A percentile compares a stretch with the other conserved stretches of the same genome.
phyloP scores from a whole-genome alignment of 2,113 vertebrate species.

The Illadopsis cleaveri region DNA sequence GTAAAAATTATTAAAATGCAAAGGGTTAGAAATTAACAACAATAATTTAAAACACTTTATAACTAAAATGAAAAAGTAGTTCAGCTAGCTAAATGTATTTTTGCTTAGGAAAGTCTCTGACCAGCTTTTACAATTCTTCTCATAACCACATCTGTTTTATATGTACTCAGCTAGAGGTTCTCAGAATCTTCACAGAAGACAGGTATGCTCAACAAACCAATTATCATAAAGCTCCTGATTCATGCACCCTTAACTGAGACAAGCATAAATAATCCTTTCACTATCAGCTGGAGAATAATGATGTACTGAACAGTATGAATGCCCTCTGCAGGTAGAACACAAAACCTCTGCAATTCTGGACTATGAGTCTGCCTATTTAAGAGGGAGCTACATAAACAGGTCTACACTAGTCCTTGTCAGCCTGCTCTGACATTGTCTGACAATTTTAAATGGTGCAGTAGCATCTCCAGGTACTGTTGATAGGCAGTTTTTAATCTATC shows the following conservation, averaged over 20 bases:
- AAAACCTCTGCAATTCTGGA: neutral
- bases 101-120: neutral
- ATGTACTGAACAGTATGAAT: neutral
- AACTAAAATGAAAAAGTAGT: neutral
- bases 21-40: neutral
- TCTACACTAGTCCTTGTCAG: neutral
- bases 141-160: neutral
- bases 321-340: conserved; percentile 50
- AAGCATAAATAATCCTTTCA: neutral
- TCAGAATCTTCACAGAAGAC: neutral
- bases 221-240: neutral
- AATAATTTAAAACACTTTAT: neutral
- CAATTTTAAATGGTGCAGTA: neutral
- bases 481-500: neutral
- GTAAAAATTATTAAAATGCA: neutral
- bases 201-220: neutral
- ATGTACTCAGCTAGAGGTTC: neutral
- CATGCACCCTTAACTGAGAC: neutral
- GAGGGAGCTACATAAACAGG: neutral
- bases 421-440: neutral
- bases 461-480: neutral
- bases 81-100: neutral
- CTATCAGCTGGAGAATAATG: neutral
- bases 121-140: neutral
- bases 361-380: neutral